A percentile compares a stretch with the other conserved stretches of the same genome.
phyloP scores from a whole-genome alignment of 2,797 vertebrate genomes.

The Lepus townsendii region DNA sequence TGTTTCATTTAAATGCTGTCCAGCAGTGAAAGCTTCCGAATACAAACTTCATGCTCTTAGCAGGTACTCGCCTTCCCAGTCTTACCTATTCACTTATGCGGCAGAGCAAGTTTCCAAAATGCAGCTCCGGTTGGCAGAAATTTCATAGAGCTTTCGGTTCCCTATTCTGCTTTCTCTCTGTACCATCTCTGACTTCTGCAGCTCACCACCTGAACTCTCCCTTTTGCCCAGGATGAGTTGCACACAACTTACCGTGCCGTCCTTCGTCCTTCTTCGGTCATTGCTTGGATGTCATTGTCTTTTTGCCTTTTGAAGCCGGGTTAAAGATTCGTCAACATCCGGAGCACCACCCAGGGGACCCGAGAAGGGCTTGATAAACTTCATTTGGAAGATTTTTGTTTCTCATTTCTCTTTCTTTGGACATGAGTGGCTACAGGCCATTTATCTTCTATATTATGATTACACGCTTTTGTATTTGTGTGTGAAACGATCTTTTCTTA shows the following conservation, averaged over 20 bases:
- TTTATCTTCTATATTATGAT: background rate
- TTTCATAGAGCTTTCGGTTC: background rate
- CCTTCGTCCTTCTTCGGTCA: background rate
- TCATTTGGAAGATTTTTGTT: background rate
- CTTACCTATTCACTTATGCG: background rate
- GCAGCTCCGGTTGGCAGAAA: background rate
- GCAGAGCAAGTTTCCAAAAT: background rate
- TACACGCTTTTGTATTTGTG: background rate
- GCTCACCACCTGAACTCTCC: background rate
- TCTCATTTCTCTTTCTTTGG: constrained; percentile 1
- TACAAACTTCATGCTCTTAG: background rate
- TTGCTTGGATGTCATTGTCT: background rate
- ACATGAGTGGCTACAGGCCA: background rate
- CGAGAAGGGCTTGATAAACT: background rate
- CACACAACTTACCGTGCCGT: background rate
- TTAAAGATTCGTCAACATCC: background rate
- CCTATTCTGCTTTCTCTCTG: background rate
- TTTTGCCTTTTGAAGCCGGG: background rate
- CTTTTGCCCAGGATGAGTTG: background rate
- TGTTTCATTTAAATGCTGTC: background rate
- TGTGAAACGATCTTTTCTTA: background rate
- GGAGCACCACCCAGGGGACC: background rate
- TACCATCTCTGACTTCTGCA: background rate
- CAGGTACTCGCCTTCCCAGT: background rate
- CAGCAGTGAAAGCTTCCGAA: background rate